These are phyloP conservation scores for Trachurus trachurus DNA, from an alignment of 2,797 vertebrate species.

Conservation along the genomic window DNA sequence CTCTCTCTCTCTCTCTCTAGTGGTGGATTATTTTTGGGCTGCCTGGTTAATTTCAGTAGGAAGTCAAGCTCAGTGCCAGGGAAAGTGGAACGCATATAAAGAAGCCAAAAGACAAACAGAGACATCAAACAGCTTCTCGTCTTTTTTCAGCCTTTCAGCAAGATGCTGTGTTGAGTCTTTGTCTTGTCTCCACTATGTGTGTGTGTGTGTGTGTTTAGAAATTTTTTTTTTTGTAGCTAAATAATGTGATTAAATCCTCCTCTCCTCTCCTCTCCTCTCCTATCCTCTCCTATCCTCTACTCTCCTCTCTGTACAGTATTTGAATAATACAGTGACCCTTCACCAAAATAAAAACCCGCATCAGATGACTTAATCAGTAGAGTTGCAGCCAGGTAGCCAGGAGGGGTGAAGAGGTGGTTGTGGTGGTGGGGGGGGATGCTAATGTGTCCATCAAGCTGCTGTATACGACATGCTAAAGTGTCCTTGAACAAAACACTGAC, in stretches of 20 bases:
- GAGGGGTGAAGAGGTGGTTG: background rate
- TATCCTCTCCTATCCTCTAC: background rate
- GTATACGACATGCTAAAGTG: conserved; percentile 16
- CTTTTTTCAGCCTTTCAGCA: conserved; percentile 61
- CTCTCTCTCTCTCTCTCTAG: conserved; percentile 56
- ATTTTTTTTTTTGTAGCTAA: conserved; percentile 29
- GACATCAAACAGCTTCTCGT: conserved; percentile 72
- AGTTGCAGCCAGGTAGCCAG: background rate
- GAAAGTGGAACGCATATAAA: conserved; percentile 78
- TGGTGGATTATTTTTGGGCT: conserved; percentile 79
- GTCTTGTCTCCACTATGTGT: conserved; percentile 25
- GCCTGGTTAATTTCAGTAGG: conserved; percentile 80
- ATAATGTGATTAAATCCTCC: conserved; percentile 21
- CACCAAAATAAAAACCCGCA: conserved; percentile 21
- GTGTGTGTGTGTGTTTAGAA: conserved; percentile 11
- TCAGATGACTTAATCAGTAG: background rate
- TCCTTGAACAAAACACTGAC: conserved; percentile 50
- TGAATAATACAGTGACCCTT: background rate
- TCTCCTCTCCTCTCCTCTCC: conserved; percentile 1
- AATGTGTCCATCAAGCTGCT: conserved; percentile 32
- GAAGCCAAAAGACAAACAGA: conserved; percentile 76
- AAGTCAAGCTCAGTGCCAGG: conserved; percentile 80
- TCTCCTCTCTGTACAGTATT: conserved; percentile 8
- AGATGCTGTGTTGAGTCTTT: conserved; percentile 48
- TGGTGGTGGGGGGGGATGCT: conserved; percentile 1